Evolutionary conservation across 2,113 vertebrate genomes (phyloP), one percentile per base, ranked within the genome.

Genomic region (Oncorhynchus masou): DNA sequence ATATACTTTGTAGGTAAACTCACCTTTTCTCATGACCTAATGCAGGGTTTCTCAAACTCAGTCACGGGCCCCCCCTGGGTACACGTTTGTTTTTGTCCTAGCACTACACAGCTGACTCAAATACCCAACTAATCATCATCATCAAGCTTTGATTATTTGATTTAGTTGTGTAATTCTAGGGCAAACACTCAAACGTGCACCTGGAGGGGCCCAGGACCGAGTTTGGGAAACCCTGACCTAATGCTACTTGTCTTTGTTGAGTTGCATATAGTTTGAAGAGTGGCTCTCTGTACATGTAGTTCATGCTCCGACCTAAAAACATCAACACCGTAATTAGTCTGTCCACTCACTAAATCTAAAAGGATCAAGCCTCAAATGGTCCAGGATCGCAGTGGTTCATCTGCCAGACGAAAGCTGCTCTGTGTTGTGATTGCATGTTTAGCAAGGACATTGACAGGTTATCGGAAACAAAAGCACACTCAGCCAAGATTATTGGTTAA

Each of bases 181-280:
- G 39, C 0, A 45, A 45, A 45, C 9, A 45, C 9, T 11, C 9
- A 45, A 45, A 45, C 2, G 9, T 45, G 9, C 9, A 45, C 39
- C 39, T 9, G 9, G 2, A 11, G 39, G 39, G 39, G 39, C 39
- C 9, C 9, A 45, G 9, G 9, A 45, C 39, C 2, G 9, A 45
- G 39, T 45, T 45, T 45, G 9, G 39, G 39, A 45, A 45, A 45
- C 39, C 39, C 39, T 45, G 39, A 45, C 39, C 29, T 4, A 72
- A 79, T 73, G 77, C 85, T 86, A 84, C 80, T 75, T 74, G 71
- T 78, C 51, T 48, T 81, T 48, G 4, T 79, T 78, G 65, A 76
- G 54, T 90, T 91, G 88, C 90, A 92, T 89, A 89, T 83, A 68
- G 79, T 83, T 84, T 77, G 57, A 83, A 85, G 69, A 72, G 60